phyloP scores from a whole-genome alignment of 2,797 vertebrate species.

The Onychomys leucogaster region DNA sequence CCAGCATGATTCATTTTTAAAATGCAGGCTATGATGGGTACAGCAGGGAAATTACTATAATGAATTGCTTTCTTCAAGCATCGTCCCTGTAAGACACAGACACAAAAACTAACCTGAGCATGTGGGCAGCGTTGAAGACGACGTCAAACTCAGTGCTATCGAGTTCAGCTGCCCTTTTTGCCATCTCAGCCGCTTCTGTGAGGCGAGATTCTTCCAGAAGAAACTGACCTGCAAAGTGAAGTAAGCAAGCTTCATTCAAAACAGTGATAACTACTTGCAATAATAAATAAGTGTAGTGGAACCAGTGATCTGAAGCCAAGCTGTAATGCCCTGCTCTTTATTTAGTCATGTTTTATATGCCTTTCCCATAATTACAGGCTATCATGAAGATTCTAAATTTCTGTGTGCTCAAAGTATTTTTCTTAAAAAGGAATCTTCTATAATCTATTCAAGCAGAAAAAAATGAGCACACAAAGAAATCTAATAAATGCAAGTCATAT shows the following conservation, averaged over 20 bases:
- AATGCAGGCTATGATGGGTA: not conserved
- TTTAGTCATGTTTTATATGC: not conserved
- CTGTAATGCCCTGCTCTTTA: not conserved
- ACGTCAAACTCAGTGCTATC: conserved; percentile 97
- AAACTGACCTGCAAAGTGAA: conserved; percentile 94
- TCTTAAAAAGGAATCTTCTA: not conserved
- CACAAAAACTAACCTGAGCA: conserved; percentile 94
- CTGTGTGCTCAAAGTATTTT: not conserved
- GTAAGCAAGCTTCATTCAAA: conserved; percentile 32
- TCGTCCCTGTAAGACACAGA: not conserved
- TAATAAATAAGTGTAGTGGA: not conserved
- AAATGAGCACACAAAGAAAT: conserved; percentile 23
- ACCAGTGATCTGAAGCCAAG: not conserved
- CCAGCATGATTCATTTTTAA: not conserved
- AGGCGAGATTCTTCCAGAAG: conserved; percentile 97
- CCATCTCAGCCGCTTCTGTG: conserved; percentile 98
- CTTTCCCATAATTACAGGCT: conserved; percentile 1
- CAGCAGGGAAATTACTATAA: not conserved
- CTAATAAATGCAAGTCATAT: not conserved
- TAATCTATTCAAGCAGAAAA: conserved; percentile 1
- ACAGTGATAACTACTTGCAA: conserved; percentile 18
- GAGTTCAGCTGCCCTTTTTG: conserved; percentile 95
- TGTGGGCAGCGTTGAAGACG: conserved; percentile 98
- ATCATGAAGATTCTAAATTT: not conserved
- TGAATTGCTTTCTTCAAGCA: not conserved